phyloP scores from a whole-genome alignment of 1,140 invertebrate species.

The Drosophila arawakana region DNA sequence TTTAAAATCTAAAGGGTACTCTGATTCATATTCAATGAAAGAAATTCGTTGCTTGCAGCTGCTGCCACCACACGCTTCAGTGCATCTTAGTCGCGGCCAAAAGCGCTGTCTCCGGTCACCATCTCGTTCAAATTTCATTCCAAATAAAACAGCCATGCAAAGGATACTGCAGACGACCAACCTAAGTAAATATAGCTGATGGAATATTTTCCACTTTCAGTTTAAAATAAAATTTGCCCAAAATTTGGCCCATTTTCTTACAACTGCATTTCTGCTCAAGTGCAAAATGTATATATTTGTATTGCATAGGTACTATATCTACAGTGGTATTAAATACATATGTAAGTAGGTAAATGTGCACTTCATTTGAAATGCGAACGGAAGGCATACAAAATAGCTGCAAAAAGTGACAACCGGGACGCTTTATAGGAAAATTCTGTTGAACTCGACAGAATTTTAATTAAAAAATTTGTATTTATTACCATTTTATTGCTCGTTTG shows the following conservation, averaged over 20 bases:
- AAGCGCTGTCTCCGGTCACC: not conserved
- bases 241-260: constrained; percentile 35
- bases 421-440: constrained; percentile 25
- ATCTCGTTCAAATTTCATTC: constrained; percentile 57
- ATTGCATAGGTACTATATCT: constrained; percentile 1
- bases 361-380: constrained; percentile 38
- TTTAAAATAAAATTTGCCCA: constrained; percentile 37
- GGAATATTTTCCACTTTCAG: constrained; percentile 45
- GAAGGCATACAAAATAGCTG: constrained; percentile 39
- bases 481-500: constrained; percentile 26
- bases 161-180: constrained; percentile 32
- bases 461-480: constrained; percentile 20
- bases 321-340: not conserved
- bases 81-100: constrained; percentile 35
- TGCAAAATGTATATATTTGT: not conserved
- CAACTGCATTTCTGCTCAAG: constrained; percentile 6
- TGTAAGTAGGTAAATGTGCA: constrained; percentile 2
- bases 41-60: constrained; percentile 48
- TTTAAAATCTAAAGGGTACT: no score
- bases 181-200: constrained; percentile 35
- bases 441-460: constrained; percentile 12
- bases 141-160: constrained; percentile 33
- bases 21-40: constrained; percentile 44
- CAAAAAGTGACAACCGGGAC: constrained; percentile 27
- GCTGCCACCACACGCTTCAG: constrained; percentile 44